A percentile compares a stretch with the other conserved stretches of the same genome.
Conservation (phyloP, 2,888 invertebrate genomes). For the Polydrusus tereticollis region DNA sequence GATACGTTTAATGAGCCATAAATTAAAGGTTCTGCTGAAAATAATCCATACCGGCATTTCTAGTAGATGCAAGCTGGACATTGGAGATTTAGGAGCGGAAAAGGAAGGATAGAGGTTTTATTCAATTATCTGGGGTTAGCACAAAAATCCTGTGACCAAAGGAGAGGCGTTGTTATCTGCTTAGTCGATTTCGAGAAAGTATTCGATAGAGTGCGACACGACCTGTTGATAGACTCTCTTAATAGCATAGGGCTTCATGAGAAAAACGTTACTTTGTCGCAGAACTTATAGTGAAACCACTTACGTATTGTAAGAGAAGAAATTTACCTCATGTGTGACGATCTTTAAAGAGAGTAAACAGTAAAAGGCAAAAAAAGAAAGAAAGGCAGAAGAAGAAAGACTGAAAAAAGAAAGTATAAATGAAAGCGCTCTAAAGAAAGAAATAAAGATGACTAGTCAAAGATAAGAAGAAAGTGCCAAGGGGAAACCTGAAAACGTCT, state of each 20-base stretch:
- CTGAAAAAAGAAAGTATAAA: too few relatives aligned
- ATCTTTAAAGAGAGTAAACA: too few relatives aligned
- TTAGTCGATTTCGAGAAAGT: background rate
- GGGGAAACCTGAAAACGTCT: too few relatives aligned
- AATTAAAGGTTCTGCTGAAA: too few relatives aligned
- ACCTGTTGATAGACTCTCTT: background rate
- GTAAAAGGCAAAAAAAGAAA: too few relatives aligned
- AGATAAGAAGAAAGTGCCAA: too few relatives aligned
- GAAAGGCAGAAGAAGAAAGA: too few relatives aligned
- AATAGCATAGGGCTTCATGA: background rate
- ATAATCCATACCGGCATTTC: background rate
- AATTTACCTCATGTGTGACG: too few relatives aligned
- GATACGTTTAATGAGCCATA: background rate
- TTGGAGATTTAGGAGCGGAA: background rate
- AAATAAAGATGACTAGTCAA: too few relatives aligned
- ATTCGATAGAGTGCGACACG: constrained; percentile 2
- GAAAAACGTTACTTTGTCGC: background rate
- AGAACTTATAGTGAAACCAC: too few relatives aligned
- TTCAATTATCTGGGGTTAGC: background rate
- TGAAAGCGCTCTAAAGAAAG: too few relatives aligned
- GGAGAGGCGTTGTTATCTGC: background rate
- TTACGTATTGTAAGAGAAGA: too few relatives aligned
- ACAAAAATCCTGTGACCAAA: background rate
- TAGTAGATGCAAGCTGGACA: background rate
- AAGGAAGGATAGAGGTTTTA: background rate